phyloP scores from a whole-genome alignment of 2,888 invertebrate species.

The Argyresthia albistria region DNA sequence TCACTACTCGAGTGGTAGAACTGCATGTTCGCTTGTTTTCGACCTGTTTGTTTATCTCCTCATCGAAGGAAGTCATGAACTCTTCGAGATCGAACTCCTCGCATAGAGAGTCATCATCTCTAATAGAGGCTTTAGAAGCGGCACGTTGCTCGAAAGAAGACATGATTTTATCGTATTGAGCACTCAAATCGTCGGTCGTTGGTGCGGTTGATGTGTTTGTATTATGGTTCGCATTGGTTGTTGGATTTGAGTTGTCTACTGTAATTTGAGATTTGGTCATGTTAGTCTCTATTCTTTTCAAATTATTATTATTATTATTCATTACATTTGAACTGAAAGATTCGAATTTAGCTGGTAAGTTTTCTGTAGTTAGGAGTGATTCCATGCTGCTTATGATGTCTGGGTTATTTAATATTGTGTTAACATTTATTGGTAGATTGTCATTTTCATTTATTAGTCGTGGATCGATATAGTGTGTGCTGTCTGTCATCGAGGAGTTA shows the following conservation, averaged over 20 bases:
- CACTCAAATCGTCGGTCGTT: conserved; percentile 52
- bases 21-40: conserved; percentile 60
- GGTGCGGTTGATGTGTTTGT: conserved; percentile 16
- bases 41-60: conserved; percentile 66
- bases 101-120: conserved; percentile 68
- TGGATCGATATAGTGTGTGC: conserved; percentile 68
- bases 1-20: conserved; percentile 60
- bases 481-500: conserved; percentile 61
- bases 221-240: conserved; percentile 23
- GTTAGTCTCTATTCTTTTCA: not conserved
- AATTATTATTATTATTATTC: conserved; percentile 26
- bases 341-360: conserved; percentile 60
- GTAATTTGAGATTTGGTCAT: conserved; percentile 20
- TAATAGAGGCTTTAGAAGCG: conserved; percentile 53
- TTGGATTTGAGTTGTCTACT: conserved; percentile 25
- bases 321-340: conserved; percentile 45
- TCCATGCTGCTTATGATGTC: conserved; percentile 68
- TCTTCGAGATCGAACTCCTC: conserved; percentile 77
- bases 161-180: conserved; percentile 68
- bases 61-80: conserved; percentile 78
- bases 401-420: conserved; percentile 62
- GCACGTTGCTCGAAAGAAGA: conserved; percentile 63
- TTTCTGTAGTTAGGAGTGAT: conserved; percentile 62
- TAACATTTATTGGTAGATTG: conserved; percentile 75
- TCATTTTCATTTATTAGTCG: conserved; percentile 79